phyloP scores from a whole-genome alignment of 2,888 invertebrate genomes.

The Nephrotoma flavescens region DNA sequence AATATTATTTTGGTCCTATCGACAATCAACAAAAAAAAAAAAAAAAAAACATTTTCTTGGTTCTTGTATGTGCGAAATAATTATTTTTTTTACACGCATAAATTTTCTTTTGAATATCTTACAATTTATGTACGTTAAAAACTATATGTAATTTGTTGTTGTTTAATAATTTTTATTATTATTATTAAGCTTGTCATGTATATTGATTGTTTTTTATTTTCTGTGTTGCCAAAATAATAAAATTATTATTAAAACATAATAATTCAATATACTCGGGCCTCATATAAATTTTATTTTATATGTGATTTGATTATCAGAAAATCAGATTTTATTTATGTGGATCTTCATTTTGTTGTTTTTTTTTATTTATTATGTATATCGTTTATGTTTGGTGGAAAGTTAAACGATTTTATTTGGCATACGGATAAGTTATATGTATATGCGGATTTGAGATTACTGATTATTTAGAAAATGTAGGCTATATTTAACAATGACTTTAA shows the following conservation, averaged over 20 bases:
- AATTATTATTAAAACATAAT: conserved; percentile 3
- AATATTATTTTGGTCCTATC: background rate
- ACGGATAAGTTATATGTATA: background rate
- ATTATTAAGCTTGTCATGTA: conserved; percentile 4
- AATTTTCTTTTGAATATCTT: background rate
- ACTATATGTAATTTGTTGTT: background rate
- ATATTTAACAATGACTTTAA: too few relatives aligned
- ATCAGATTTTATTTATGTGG: background rate
- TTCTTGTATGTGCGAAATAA: background rate
- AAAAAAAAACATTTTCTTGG: background rate
- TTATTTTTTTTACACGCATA: conserved; percentile 3
- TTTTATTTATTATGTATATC: background rate
- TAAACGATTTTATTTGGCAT: background rate
- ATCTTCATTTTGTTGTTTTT: background rate
- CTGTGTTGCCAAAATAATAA: background rate
- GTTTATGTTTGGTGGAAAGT: background rate
- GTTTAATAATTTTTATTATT: background rate
- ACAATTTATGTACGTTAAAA: background rate
- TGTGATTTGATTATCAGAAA: background rate
- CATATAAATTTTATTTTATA: background rate
- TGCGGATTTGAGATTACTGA: too few relatives aligned
- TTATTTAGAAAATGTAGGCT: too few relatives aligned
- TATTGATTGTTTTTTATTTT: background rate
- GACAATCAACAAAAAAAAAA: background rate
- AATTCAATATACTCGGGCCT: background rate